A percentile compares a stretch with the other conserved stretches of the same genome.
These are phyloP conservation scores for Bucorvus abyssinicus DNA, from an alignment of 2,797 vertebrate genomes.

Conservation along the genomic window DNA sequence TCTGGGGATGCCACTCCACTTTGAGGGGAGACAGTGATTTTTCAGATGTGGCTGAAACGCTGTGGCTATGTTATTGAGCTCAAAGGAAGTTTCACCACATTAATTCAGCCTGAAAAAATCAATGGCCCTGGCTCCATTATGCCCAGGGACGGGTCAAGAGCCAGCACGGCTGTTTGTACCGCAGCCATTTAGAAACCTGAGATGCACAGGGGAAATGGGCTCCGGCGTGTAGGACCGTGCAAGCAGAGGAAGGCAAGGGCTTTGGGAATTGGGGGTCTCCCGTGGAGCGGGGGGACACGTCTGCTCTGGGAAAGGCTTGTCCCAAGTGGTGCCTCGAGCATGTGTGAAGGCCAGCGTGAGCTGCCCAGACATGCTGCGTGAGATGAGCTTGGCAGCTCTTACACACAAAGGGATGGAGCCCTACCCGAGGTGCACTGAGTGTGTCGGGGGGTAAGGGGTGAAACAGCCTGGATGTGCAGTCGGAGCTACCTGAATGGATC, in stretches of 20 bases:
- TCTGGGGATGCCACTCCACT: rapidly evolving
- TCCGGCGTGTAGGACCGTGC: neutral
- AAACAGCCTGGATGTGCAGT: neutral
- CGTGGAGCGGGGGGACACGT: rapidly evolving
- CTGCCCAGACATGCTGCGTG: neutral
- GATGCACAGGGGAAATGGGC: rapidly evolving
- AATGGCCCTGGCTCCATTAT: neutral
- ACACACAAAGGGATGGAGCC: neutral
- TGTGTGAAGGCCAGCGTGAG: neutral
- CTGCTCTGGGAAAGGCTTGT: neutral
- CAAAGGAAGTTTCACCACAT: neutral
- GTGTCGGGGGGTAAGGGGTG: rapidly evolving
- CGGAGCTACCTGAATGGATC: rapidly evolving
- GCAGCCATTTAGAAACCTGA: neutral
- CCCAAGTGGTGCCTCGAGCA: neutral
- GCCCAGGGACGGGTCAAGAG: neutral
- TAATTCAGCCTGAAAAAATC: neutral
- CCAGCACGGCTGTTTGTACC: neutral
- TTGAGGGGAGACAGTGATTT: neutral
- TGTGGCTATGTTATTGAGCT: neutral
- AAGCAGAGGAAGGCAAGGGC: neutral
- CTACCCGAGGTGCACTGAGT: rapidly evolving
- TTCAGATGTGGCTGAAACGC: neutral
- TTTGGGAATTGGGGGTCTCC: neutral
- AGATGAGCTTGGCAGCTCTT: neutral